These are phyloP conservation scores for Glandiceps talaboti DNA, from an alignment of 53 echinoderm and acorn worm species.

Conservation along the genomic window DNA sequence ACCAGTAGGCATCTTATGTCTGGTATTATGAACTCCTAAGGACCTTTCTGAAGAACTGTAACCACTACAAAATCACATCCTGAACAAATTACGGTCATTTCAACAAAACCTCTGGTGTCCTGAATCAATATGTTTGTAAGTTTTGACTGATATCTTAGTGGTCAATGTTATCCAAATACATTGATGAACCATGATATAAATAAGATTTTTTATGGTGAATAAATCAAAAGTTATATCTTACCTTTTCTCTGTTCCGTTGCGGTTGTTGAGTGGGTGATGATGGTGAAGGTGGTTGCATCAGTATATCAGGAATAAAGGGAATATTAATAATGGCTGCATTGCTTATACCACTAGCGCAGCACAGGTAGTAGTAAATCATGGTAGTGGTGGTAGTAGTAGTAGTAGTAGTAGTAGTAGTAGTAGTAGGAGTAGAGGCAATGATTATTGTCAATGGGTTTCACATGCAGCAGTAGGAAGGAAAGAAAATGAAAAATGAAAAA, in stretches of 20 bases:
- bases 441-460: not conserved
- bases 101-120: no score
- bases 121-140: no score
- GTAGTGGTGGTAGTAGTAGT: constrained; percentile 3
- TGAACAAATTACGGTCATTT: no score
- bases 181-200: no score
- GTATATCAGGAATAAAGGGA: constrained; percentile 2
- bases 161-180: no score
- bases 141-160: no score
- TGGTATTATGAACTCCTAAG: no score
- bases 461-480: not conserved
- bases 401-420: constrained; percentile 1
- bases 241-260: constrained; percentile 41
- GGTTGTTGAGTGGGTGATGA: constrained; percentile 20
- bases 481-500: not conserved
- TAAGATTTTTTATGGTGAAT: no score
- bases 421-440: no score
- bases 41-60: no score
- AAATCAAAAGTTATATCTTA: constrained; percentile 16
- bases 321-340: not conserved
- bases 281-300: constrained; percentile 6
- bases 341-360: not conserved
- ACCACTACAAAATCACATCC: no score
- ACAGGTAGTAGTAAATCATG: not conserved
- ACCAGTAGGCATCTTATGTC: no score